Evolutionary conservation across 2,797 vertebrate species (phyloP), one percentile per base, ranked within the genome.

Genomic region (Silurus aristotelis): DNA sequence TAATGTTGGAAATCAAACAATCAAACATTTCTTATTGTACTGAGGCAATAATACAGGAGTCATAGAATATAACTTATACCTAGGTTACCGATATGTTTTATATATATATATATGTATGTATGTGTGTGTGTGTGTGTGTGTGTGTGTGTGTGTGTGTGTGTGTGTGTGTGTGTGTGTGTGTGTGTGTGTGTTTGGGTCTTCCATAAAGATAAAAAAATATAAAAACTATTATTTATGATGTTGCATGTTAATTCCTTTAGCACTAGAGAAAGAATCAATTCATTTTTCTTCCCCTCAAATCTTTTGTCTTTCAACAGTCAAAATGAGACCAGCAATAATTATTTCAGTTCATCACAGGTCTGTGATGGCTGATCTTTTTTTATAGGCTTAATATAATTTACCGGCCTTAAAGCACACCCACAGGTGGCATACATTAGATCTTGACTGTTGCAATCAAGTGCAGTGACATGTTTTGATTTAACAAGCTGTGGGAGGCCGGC

Each of bases 381-480:
- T 84, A 88, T 87, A 89, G 88, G 84, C 82, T 88, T 88, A 88
- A 89, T 89, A 87, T 90, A 90, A 90, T 90, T 90, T 89, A 90
- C 85, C 88, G 87, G 83, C 87, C 87, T 89, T 91, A 84, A 87
- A 91, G 84, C 87, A 85, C 87, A 89, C 88, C 87, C 89, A 86
- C 87, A 87, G 90, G 89, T 89, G 84, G 89, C 87, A 88, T 90
- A 87, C 87, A 87, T 90, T 91, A 91, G 84, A 87, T 87, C 85
- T 88, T 85, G 80, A 87, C 89, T 88, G 89, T 87, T 87, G 90
- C 87, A 89, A 90, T 90, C 89, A 89, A 87, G 86, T 83, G 85
- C 80, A 77, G 78, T 89, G 89, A 89, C 89, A 90, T 89, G 90
- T 89, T 89, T 86, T 89, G 90, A 91, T 89, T 91, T 91, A 90